Evolutionary conservation across 1,140 invertebrate genomes (phyloP).

Genomic region (Temnothorax nylanderi): DNA sequence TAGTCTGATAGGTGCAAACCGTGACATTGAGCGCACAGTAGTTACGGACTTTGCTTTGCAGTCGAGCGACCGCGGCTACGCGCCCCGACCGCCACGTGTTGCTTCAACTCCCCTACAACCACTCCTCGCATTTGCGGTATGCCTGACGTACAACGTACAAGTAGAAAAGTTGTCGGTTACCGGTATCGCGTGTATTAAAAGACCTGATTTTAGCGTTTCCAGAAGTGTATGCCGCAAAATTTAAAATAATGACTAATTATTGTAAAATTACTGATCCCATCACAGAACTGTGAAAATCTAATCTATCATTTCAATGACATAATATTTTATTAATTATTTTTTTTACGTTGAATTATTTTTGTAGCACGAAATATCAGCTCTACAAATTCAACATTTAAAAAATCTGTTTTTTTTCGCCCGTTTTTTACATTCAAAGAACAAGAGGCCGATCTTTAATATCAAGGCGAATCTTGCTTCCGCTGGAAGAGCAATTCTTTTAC

Average conservation of each 20-base stretch:
- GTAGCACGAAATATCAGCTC: not conserved
- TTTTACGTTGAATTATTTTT: not conserved
- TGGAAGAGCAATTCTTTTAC: not conserved
- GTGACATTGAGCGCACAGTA: constrained; percentile 60
- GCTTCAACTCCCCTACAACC: constrained; percentile 59
- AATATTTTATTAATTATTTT: not conserved
- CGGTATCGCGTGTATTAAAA: too few relatives aligned
- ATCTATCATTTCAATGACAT: not conserved
- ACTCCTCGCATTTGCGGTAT: constrained; percentile 26
- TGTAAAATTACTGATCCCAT: too few relatives aligned
- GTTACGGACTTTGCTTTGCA: constrained; percentile 48
- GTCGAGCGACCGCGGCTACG: constrained; percentile 45
- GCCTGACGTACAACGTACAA: constrained; percentile 34
- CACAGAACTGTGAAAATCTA: not conserved
- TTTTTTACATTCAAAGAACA: not conserved
- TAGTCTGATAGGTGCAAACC: constrained; percentile 27
- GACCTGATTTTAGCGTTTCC: not conserved
- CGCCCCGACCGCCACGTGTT: constrained; percentile 68
- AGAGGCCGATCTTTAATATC: not conserved
- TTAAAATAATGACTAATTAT: too few relatives aligned
- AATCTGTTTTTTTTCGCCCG: too few relatives aligned
- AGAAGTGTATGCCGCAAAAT: too few relatives aligned
- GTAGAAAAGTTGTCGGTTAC: constrained; percentile 64
- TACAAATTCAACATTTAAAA: not conserved
- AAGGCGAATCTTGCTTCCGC: not conserved